Conservation (phyloP, 2,888 invertebrate genomes). For the Drosophila atripex region DNA sequence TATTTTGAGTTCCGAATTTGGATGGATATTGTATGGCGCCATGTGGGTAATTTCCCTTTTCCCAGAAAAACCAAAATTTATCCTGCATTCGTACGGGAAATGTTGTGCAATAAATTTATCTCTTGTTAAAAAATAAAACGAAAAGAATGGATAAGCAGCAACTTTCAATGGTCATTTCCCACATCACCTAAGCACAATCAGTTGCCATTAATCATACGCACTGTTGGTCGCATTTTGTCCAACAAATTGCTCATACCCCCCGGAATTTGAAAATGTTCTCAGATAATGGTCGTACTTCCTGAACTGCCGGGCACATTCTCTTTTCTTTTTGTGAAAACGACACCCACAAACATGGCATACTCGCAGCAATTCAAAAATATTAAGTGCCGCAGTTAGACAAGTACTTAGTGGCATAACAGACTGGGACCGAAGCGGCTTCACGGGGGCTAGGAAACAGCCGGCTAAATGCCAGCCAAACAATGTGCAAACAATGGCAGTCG, state of each 20-base stretch:
- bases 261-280: conserved; percentile 43
- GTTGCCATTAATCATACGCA: conserved; percentile 67
- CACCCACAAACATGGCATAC: conserved; percentile 30
- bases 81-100: conserved; percentile 22
- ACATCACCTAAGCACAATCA: conserved; percentile 37
- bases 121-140: conserved; percentile 17
- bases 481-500: conserved; percentile 67
- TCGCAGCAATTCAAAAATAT: conserved; percentile 65
- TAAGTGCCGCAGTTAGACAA: conserved; percentile 74
- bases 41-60: conserved; percentile 23
- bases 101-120: conserved; percentile 30
- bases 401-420: conserved; percentile 73
- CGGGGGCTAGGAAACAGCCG: neutral
- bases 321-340: conserved; percentile 6
- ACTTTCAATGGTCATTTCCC: conserved; percentile 13
- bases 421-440: neutral
- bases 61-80: conserved; percentile 19
- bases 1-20: conserved; percentile 25
- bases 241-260: conserved; percentile 16
- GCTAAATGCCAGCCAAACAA: conserved; percentile 56
- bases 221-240: conserved; percentile 53
- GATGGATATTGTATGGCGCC: conserved; percentile 29
- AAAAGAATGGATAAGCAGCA: neutral
- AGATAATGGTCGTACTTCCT: conserved; percentile 66
- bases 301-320: conserved; percentile 15